These are phyloP conservation scores for Acronicta alni DNA, from an alignment of 2,888 invertebrate genomes.

Conservation along the genomic window DNA sequence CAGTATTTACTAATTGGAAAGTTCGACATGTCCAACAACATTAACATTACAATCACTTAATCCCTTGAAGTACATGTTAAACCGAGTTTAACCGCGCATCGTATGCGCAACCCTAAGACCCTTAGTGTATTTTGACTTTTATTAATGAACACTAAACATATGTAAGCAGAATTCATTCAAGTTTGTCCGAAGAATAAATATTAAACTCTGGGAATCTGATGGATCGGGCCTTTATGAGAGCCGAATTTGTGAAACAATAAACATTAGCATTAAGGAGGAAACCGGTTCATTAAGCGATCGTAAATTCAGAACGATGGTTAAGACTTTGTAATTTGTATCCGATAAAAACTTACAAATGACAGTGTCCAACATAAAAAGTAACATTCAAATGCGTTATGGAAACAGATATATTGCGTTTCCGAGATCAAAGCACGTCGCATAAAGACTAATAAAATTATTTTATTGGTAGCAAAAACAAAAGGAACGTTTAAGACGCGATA, in stretches of 20 bases:
- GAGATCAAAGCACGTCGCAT: slow-evolving; percentile 70
- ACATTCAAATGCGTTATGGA: slow-evolving; percentile 55
- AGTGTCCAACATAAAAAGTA: slow-evolving; percentile 59
- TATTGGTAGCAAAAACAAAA: slow-evolving; percentile 80
- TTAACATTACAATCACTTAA: slow-evolving; percentile 55
- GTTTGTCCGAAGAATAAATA: slow-evolving; percentile 56
- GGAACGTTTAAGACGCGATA: slow-evolving; percentile 81
- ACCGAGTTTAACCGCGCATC: slow-evolving; percentile 21
- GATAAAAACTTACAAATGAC: slow-evolving; percentile 60
- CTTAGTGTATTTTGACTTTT: slow-evolving; percentile 63
- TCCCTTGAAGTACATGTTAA: slow-evolving; percentile 40
- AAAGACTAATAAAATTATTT: slow-evolving; percentile 72
- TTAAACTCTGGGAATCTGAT: slow-evolving; percentile 58
- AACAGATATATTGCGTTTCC: slow-evolving; percentile 56
- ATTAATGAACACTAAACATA: slow-evolving; percentile 74
- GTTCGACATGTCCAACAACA: slow-evolving; percentile 31
- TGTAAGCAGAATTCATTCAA: slow-evolving; percentile 65
- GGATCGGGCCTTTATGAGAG: slow-evolving; percentile 61
- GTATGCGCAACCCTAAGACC: slow-evolving; percentile 51
- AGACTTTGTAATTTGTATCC: slow-evolving; percentile 52
- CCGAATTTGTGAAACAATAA: slow-evolving; percentile 73
- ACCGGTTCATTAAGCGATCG: slow-evolving; percentile 65
- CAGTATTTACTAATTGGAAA: slow-evolving; percentile 19
- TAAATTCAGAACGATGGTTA: slow-evolving; percentile 56
- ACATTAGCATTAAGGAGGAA: slow-evolving; percentile 66